Percentiles rank a stretch among this genome's conserved stretches.
Evolutionary conservation across 2,113 vertebrate genomes (phyloP).

Genomic region (Tachysurus vachellii): DNA sequence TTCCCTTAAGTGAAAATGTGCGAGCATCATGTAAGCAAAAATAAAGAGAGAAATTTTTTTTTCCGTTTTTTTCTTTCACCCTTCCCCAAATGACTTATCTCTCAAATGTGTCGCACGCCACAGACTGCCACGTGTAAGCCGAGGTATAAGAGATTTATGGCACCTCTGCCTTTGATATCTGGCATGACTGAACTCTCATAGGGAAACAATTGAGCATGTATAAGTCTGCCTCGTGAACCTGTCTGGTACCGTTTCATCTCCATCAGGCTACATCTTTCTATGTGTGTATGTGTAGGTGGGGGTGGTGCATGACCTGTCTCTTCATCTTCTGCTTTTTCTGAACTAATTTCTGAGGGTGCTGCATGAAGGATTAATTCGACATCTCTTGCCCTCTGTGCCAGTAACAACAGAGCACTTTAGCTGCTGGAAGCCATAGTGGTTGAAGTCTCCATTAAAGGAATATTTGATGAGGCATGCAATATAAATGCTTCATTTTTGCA

Average conservation of each 20-base stretch:
- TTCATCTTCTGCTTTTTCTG: conserved; percentile 23
- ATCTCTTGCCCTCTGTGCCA: conserved; percentile 21
- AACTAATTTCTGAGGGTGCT: conserved; percentile 14
- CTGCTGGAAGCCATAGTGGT: conserved; percentile 1
- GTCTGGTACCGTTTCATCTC: conserved; percentile 30
- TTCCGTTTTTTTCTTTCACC: neutral
- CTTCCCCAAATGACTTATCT: conserved; percentile 42
- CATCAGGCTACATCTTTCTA: neutral
- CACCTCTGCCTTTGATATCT: conserved; percentile 46
- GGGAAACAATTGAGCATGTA: conserved; percentile 43
- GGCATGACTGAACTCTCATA: conserved; percentile 23
- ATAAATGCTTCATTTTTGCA: conserved; percentile 28
- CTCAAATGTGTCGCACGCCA: conserved; percentile 26
- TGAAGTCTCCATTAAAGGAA: conserved; percentile 40
- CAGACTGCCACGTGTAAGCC: conserved; percentile 23
- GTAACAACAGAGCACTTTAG: conserved; percentile 29
- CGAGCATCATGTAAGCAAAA: conserved; percentile 16
- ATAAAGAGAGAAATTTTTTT: neutral
- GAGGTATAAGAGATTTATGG: conserved; percentile 42
- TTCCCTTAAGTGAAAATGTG: conserved; percentile 47
- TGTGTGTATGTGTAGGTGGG: neutral
- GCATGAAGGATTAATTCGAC: conserved; percentile 7
- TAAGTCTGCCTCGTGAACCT: conserved; percentile 21
- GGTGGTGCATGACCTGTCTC: neutral
- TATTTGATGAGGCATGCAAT: conserved; percentile 42